These are phyloP conservation scores for Drosophila pandora DNA, from an alignment of 1,140 invertebrate genomes.

Conservation along the genomic window DNA sequence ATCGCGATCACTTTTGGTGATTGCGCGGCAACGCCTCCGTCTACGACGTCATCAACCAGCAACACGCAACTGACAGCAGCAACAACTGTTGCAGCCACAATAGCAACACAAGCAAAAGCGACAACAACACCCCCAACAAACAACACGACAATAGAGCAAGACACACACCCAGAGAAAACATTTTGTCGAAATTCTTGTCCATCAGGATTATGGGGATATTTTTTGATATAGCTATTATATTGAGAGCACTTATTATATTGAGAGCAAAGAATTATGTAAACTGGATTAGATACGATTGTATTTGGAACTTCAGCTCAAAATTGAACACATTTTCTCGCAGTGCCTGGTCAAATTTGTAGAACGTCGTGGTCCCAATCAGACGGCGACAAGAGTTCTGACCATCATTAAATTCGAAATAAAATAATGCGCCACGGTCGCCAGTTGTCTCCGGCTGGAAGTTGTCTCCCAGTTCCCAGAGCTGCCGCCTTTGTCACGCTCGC, in stretches of 20 bases:
- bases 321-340: background rate
- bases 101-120: constrained; percentile 15
- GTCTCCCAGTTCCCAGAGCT: constrained; percentile 14
- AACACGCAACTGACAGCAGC: constrained; percentile 64
- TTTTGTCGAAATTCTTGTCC: background rate
- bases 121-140: constrained; percentile 49
- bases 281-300: background rate
- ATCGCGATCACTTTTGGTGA: constrained; percentile 78
- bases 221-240: too few relatives aligned
- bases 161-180: background rate
- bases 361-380: constrained; percentile 63
- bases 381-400: constrained; percentile 46
- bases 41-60: constrained; percentile 62
- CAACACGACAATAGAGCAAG: constrained; percentile 34
- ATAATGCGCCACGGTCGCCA: constrained; percentile 56
- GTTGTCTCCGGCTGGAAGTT: constrained; percentile 1
- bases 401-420: constrained; percentile 82
- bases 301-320: background rate
- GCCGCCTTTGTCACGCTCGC: constrained; percentile 59
- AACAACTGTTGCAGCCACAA: constrained; percentile 20
- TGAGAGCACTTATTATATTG: background rate
- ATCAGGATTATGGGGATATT: too few relatives aligned
- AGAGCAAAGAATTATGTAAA: background rate
- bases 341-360: constrained; percentile 62
- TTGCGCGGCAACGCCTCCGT: constrained; percentile 76